phyloP scores from a whole-genome alignment of 1,140 invertebrate species.

The Mercenaria mercenaria region DNA sequence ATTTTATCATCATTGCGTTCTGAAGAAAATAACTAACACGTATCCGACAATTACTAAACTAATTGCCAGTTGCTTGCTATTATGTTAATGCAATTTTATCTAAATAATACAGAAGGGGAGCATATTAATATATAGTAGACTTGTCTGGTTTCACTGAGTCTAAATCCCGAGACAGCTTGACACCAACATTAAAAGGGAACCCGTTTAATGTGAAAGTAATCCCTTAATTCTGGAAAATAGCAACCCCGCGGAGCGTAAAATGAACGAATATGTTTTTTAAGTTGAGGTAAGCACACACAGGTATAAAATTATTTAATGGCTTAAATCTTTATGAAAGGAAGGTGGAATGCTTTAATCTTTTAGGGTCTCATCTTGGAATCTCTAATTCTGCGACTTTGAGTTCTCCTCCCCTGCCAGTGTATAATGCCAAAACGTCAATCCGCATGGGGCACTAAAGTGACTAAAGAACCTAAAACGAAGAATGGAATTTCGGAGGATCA shows the following conservation, averaged over 20 bases:
- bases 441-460: neutral
- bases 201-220: constrained; percentile 26
- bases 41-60: too few relatives aligned
- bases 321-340: neutral
- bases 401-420: neutral
- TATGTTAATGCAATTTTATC: too few relatives aligned
- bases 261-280: neutral
- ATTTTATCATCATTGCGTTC: too few relatives aligned
- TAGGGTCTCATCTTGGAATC: neutral
- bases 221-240: neutral
- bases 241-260: neutral
- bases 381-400: neutral
- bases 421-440: neutral
- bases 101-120: neutral
- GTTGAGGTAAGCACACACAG: neutral
- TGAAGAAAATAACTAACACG: too few relatives aligned
- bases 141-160: neutral
- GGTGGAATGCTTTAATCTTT: neutral
- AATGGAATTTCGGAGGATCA: neutral
- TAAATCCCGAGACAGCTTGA: neutral
- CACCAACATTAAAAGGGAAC: neutral
- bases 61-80: too few relatives aligned
- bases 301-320: neutral
- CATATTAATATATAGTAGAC: neutral
- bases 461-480: neutral